Base-by-base conservation (phyloP, 2,888 invertebrate genomes). In the Endotricha flammealis region DNA sequence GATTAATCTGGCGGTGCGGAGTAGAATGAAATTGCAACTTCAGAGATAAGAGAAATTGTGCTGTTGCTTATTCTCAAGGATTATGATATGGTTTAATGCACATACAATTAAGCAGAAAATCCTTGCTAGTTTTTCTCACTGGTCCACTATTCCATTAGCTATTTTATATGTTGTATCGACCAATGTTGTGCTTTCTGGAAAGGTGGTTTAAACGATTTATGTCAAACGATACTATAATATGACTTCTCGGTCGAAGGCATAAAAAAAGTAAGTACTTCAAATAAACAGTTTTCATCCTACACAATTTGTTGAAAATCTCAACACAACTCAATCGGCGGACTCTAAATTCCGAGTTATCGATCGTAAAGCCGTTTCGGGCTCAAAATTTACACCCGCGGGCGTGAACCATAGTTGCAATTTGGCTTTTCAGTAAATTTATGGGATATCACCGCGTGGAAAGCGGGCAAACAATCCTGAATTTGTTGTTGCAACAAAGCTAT, bases 391-490 rank as follows among this genome's bases (percentile, higher is more conserved):
- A 24, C 40, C 39, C 35, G 23, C 55, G 69, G 70, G 58, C 64
- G 74, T 74, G 74, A 73, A 71, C 68, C 76, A 77, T 74, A 58
- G 68, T 67, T 63, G 81, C 80, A 83, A 83, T 86, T 85, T 78
- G 74, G 75, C 70, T 69, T 74, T 80, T 80, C 67, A 72, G 66
- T 71, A 69, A 71, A 83, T 86, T 86, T 85, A 85, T 81, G 78
- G 78, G 70, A 75, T 73, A 76, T 76, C 78, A 73, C 64, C 63
- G 64, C 70, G 73, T 66, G 74, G 78, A 79, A 72, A 78, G 75
- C 74, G 77, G 62, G 68, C 76, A 79, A 82, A 85, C 83, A 80
- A 76, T 73, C n/a, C 61, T 63, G 59, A 73, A 77, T 79, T 77
- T 75, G 75, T 78, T 75, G 69, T 67, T 65, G 64, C 65, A 69